Evolutionary conservation across 2,113 vertebrate species (phyloP).

Genomic region (Anguilla rostrata): DNA sequence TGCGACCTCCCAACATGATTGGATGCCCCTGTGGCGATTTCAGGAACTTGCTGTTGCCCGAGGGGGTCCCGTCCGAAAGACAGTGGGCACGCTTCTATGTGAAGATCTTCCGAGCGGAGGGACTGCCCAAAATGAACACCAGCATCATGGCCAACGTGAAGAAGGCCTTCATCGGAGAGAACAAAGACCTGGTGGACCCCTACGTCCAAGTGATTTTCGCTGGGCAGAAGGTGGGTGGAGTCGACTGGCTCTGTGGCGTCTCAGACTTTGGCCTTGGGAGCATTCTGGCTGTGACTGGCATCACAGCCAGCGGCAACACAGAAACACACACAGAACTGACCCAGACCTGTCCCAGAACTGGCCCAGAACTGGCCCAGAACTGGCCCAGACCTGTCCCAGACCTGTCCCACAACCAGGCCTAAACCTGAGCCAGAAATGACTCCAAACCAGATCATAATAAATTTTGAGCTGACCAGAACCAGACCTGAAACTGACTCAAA

Average conservation of each 20-base stretch:
- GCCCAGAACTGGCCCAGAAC: no score
- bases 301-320: no score
- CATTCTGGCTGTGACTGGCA: neutral
- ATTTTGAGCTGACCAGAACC: no score
- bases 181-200: conserved; percentile 95
- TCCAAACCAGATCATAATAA: no score
- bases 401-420: no score
- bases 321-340: no score
- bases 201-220: conserved; percentile 92
- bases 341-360: no score
- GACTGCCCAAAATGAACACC: conserved; percentile 94
- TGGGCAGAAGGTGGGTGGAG: conserved; percentile 84
- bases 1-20: no score
- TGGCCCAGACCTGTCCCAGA: no score
- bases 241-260: neutral
- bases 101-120: conserved; percentile 91
- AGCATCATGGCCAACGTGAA: conserved; percentile 99
- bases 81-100: conserved; percentile 96
- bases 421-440: no score
- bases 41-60: conserved; percentile 90
- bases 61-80: conserved; percentile 87
- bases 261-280: neutral
- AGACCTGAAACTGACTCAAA: no score
- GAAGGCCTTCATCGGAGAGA: conserved; percentile 95
- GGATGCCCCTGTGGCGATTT: neutral